Evolutionary conservation across 2,888 invertebrate genomes (phyloP), one percentile per base, ranked within the genome.

Genomic region (Coelopa pilipes): DNA sequence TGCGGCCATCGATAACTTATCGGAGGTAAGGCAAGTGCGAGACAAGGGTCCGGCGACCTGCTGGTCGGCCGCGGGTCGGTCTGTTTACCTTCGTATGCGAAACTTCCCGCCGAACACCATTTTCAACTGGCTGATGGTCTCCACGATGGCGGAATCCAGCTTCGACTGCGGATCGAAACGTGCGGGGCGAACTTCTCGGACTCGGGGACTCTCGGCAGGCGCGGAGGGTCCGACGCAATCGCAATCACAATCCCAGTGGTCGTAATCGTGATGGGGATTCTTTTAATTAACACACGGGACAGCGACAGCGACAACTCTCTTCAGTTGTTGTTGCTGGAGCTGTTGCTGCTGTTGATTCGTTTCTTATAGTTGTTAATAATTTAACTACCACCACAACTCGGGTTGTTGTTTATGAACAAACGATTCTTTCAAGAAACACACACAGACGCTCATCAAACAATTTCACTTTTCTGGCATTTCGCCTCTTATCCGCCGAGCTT

Each of bases 31-130:
- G 34, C 34, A 34, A 34, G 34, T 4, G 34, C 34, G 34, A 34
- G 34, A 34, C 2, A 2, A 2, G 7, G 34, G 34, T 2, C 34
- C 34, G 34, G 34, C 34, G 34, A 34, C 34, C 34, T 34, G 34
- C 7, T 34, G 34, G 34, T 7, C 34, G 34, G 2, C 34, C 34
- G 34, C 34, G 2, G 34, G 34, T 2, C 34, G 34, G 7, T n/a
- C 2, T 34, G 34, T 78, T 82, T 86, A 87, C 87, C 87, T 87
- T 87, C 87, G 84, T 78, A 87, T 85, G 79, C 87, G 87, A 85
- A 87, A 87, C 82, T 87, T 86, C 82, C 87, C 88, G 80, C 87
- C 87, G 81, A 87, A 87, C 79, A 87, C 87, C 87, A 87, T 87
- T 82, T 87, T 87, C 81, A 85, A 80, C 78, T 83, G 84, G 79